phyloP scores from a whole-genome alignment of 2,888 invertebrate species.

The Saturnia japonica region DNA sequence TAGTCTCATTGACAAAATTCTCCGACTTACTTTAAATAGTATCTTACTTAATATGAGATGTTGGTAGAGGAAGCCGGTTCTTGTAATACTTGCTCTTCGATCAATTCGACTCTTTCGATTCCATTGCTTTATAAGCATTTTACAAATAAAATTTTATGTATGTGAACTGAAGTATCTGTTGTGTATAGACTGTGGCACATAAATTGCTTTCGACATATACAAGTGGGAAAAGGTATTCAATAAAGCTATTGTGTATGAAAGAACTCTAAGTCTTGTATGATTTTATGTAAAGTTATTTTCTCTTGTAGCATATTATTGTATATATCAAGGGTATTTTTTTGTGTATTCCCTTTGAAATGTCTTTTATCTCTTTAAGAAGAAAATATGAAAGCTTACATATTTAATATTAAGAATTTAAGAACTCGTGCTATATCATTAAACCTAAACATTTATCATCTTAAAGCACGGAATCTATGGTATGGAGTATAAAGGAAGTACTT shows the following conservation, averaged over 20 bases:
- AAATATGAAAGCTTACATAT: too few relatives aligned
- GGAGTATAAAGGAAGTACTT: background rate
- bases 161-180: background rate
- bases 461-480: background rate
- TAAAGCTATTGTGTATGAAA: conserved; percentile 10
- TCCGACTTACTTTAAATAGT: too few relatives aligned
- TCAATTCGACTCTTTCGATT: too few relatives aligned
- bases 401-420: too few relatives aligned
- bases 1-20: too few relatives aligned
- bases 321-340: background rate
- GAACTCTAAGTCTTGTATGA: conserved; percentile 3
- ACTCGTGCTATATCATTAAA: background rate
- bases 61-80: too few relatives aligned
- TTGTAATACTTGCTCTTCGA: too few relatives aligned
- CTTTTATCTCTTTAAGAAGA: background rate
- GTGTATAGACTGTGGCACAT: background rate
- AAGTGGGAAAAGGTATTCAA: conserved; percentile 12
- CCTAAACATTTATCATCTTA: background rate
- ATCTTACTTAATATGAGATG: too few relatives aligned
- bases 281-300: background rate
- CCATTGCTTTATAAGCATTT: background rate
- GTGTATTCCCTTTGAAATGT: background rate
- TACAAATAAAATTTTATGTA: background rate
- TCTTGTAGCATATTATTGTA: background rate
- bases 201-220: conserved; percentile 3